These are phyloP conservation scores for Phalacrocorax pelagicus DNA, from an alignment of 2,113 vertebrate species.

Conservation along the genomic window DNA sequence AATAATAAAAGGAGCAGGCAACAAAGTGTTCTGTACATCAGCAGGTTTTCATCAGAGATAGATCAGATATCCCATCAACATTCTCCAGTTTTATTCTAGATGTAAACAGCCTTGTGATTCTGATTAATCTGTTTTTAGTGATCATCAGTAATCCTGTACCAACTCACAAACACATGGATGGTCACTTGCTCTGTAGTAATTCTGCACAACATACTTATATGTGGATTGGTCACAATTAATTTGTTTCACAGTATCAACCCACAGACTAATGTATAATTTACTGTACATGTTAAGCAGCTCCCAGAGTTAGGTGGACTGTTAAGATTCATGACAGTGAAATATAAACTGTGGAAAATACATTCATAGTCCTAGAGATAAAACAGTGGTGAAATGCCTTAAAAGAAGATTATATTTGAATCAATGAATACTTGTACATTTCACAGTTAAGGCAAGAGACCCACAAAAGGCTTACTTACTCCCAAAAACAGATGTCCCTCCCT, in stretches of 20 bases:
- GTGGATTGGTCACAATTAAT: not conserved
- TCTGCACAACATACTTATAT: not conserved
- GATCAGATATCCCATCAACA: not conserved
- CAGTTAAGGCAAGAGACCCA: not conserved
- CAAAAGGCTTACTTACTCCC: not conserved
- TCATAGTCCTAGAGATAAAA: not conserved
- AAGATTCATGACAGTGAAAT: not conserved
- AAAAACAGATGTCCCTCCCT: not conserved
- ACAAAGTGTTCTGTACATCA: not conserved
- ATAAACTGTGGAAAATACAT: not conserved
- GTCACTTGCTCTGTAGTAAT: not conserved
- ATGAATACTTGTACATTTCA: not conserved
- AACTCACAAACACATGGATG: rapidly evolving
- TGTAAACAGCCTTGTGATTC: not conserved
- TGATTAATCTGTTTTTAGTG: not conserved
- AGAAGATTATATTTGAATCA: not conserved
- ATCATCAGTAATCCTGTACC: not conserved
- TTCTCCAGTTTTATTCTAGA: not conserved
- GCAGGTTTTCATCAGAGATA: not conserved
- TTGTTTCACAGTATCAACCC: not conserved
- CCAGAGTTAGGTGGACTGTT: not conserved
- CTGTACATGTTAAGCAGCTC: not conserved
- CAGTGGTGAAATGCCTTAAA: not conserved
- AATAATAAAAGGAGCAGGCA: not conserved
- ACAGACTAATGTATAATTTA: not conserved